These are phyloP conservation scores for Larimichthys polyactis DNA, from an alignment of 2,113 vertebrate genomes.

Conservation along the genomic window DNA sequence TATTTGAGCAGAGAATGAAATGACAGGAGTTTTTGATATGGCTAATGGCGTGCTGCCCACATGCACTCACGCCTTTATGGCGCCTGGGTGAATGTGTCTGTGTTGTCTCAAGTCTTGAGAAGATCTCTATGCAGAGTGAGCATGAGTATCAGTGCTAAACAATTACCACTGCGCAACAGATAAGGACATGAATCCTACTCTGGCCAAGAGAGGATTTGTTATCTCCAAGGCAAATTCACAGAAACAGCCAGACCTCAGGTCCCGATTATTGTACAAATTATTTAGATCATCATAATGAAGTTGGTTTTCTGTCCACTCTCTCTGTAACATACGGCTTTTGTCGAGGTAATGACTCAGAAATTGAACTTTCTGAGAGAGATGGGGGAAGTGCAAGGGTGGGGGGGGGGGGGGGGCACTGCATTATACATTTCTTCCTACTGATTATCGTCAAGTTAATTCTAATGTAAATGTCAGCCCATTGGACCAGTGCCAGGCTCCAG, in stretches of 20 bases:
- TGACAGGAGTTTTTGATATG: slow-evolving; percentile 41
- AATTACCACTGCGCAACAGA: slow-evolving; percentile 11
- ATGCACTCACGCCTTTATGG: slow-evolving; percentile 8
- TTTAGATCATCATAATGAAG: slow-evolving; percentile 28
- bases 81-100: slow-evolving; percentile 4
- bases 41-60: slow-evolving; percentile 29
- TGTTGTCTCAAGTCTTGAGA: neutral
- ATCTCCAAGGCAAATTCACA: slow-evolving; percentile 2
- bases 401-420: neutral
- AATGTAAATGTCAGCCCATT: slow-evolving; percentile 77
- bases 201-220: neutral
- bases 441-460: slow-evolving; percentile 66
- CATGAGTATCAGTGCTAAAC: slow-evolving; percentile 3
- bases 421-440: slow-evolving; percentile 23
- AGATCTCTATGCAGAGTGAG: slow-evolving; percentile 3
- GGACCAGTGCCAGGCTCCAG: slow-evolving; percentile 37
- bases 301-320: neutral
- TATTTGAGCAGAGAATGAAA: slow-evolving; percentile 42
- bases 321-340: slow-evolving; percentile 19
- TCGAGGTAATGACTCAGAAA: slow-evolving; percentile 23
- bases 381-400: neutral
- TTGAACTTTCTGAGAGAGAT: slow-evolving; percentile 41
- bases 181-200: neutral
- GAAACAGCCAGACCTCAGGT: slow-evolving; percentile 19
- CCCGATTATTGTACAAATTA: slow-evolving; percentile 33